A percentile compares a stretch with the other conserved stretches of the same genome.
phyloP scores from a whole-genome alignment of 1,140 invertebrate genomes.

The Leptinotarsa undecemlineata region DNA sequence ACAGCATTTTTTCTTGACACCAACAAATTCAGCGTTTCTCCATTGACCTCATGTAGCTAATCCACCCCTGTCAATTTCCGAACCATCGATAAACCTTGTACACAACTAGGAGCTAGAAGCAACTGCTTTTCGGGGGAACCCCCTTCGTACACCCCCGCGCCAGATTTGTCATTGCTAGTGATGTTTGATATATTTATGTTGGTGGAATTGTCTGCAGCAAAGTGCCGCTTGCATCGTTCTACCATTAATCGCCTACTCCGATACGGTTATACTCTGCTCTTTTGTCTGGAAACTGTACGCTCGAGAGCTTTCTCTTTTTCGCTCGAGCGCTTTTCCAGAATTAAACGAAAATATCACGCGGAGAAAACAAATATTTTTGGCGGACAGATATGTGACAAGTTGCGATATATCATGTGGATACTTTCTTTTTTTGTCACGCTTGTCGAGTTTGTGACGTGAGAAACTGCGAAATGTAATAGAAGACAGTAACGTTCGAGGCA shows the following conservation, averaged over 20 bases:
- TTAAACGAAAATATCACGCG: conserved; percentile 32
- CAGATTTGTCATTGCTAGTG: conserved; percentile 52
- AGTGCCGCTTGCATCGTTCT: conserved; percentile 35
- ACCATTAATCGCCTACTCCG: conserved; percentile 41
- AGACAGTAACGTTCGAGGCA: too few species aligned
- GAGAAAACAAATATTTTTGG: conserved; percentile 14
- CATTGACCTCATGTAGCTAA: not conserved
- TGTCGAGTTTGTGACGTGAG: not conserved
- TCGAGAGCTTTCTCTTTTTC: conserved; percentile 37
- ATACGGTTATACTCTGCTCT: conserved; percentile 36
- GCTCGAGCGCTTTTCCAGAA: conserved; percentile 31
- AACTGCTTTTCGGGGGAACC: not conserved
- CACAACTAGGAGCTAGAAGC: conserved; percentile 14
- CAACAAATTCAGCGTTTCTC: too few species aligned
- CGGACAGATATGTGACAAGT: conserved; percentile 14
- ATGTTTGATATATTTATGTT: conserved; percentile 54
- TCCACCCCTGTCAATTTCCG: not conserved
- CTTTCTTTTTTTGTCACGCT: not conserved
- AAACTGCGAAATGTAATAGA: too few species aligned
- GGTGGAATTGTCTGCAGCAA: conserved; percentile 48
- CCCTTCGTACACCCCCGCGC: conserved; percentile 35
- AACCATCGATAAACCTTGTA: not conserved
- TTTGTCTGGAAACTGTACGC: conserved; percentile 33
- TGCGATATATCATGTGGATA: conserved; percentile 6
- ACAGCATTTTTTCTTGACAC: too few species aligned